A percentile compares a stretch with the other conserved stretches of the same genome.
Evolutionary conservation across 2,888 invertebrate species (phyloP).

Genomic region (Hydroisotoma schaefferi): DNA sequence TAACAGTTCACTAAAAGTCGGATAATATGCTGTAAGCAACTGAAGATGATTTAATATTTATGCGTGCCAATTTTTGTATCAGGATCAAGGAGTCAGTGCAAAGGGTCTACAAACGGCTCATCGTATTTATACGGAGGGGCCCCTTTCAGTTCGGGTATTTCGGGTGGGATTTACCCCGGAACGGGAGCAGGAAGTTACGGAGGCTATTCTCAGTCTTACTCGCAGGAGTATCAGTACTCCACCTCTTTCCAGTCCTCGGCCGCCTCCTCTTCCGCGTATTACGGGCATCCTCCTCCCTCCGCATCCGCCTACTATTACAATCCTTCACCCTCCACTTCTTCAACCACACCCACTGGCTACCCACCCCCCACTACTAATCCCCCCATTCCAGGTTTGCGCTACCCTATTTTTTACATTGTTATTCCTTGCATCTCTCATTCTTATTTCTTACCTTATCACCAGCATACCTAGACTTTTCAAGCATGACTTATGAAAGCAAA

Average conservation of each 20-base stretch:
- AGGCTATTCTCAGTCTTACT: constrained; percentile 37
- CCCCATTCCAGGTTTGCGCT: constrained; percentile 47
- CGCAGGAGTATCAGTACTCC: constrained; percentile 45
- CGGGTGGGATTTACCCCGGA: constrained; percentile 16
- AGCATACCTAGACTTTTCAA: too few species aligned
- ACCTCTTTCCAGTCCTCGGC: constrained; percentile 39
- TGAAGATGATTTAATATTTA: too few species aligned
- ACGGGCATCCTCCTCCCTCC: constrained; percentile 43
- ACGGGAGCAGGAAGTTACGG: constrained; percentile 14
- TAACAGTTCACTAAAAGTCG: too few species aligned
- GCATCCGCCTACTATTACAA: constrained; percentile 47
- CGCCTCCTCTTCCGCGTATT: constrained; percentile 41
- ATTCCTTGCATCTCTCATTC: too few species aligned
- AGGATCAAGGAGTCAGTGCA: constrained; percentile 35
- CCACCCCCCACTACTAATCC: constrained; percentile 35
- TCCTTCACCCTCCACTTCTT: constrained; percentile 45
- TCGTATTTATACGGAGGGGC: constrained; percentile 44
- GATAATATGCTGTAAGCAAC: too few species aligned
- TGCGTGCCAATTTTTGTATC: background rate
- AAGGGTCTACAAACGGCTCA: constrained; percentile 38
- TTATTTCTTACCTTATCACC: too few species aligned
- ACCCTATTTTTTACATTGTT: too few species aligned
- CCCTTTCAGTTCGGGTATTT: constrained; percentile 33
- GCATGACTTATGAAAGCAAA: too few species aligned
- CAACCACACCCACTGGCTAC: constrained; percentile 38